Evolutionary conservation across 2,113 vertebrate genomes (phyloP).

Genomic region (Rhabdornis inornatus): DNA sequence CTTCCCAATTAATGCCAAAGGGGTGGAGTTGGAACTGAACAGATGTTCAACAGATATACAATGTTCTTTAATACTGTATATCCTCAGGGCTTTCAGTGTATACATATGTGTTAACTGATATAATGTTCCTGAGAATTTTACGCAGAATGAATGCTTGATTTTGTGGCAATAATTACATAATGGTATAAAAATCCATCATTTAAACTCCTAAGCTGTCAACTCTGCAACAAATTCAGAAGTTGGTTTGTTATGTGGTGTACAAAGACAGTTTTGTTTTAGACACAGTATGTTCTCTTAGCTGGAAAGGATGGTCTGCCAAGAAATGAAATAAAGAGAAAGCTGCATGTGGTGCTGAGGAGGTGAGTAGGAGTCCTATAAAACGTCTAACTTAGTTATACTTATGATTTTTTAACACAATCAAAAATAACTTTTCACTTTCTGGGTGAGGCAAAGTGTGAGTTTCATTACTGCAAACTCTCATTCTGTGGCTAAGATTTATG

Average conservation of each 20-base stretch:
- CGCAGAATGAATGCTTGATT: not conserved
- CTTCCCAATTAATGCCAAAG: not conserved
- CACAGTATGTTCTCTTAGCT: conserved; percentile 23
- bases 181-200: not conserved
- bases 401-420: not conserved
- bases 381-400: not conserved
- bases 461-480: not conserved
- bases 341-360: conserved; percentile 24
- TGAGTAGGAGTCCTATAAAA: conserved; percentile 50
- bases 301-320: conserved; percentile 17
- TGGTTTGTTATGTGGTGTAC: not conserved
- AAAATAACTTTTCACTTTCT: not conserved
- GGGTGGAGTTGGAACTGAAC: not conserved
- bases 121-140: not conserved
- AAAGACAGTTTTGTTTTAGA: conserved; percentile 9
- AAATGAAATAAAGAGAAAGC: conserved; percentile 15
- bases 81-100: not conserved
- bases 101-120: not conserved
- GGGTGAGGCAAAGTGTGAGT: not conserved
- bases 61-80: not conserved
- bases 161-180: not conserved
- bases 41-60: no score
- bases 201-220: not conserved
- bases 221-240: not conserved
- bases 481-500: not conserved